Base-by-base conservation (phyloP, 2,797 vertebrate genomes). In the Sebastes cheni region DNA sequence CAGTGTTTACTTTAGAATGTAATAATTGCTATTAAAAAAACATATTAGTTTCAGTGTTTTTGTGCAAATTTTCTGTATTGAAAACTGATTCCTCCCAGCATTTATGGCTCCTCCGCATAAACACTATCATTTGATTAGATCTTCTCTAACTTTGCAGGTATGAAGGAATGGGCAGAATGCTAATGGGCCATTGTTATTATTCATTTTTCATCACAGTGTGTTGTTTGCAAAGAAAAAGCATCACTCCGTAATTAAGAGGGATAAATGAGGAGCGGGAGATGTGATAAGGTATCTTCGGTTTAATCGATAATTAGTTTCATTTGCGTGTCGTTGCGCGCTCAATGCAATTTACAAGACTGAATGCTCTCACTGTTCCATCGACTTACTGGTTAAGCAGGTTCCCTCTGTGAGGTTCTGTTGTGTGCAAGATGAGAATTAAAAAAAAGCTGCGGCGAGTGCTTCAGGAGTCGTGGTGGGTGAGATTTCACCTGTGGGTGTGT, bases 271-370 rank as follows among this genome's bases (percentile, higher is more conserved):
- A 80, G 67, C 27, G 22, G 39, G 64, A 80, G 61, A 60, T 70
- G 64, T 74, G 88, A 83, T 78, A 81, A 67, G 81, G 58, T 80
- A 66, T 79, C 82, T 82, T 72, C 6, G n/a, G 32, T 84, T 75
- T 54, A 70, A 82, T 90, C 78, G 61, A 74, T 87, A 80, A 86
- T 88, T 86, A 64, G 72, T 75, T 87, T 87, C 22, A 46, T 72
- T 84, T 67, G 39, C 68, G 71, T 22, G 60, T 56, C 29, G 25
- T 58, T 34, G 30, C 50, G 74, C 23, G 7, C 32, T 75, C 59
- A 5, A 6, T 16, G 27, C 60, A 77, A 59, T 85, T 74, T 65
- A 2, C 18, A 12, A 34, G 59, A 1, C 32, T n/a, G 22, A 52
- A 66, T 36, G 1, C 32, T 22, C 50, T 42, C 20, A 6, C 20